phyloP scores from a whole-genome alignment of 2,113 vertebrate species.

The Morone chrysops region DNA sequence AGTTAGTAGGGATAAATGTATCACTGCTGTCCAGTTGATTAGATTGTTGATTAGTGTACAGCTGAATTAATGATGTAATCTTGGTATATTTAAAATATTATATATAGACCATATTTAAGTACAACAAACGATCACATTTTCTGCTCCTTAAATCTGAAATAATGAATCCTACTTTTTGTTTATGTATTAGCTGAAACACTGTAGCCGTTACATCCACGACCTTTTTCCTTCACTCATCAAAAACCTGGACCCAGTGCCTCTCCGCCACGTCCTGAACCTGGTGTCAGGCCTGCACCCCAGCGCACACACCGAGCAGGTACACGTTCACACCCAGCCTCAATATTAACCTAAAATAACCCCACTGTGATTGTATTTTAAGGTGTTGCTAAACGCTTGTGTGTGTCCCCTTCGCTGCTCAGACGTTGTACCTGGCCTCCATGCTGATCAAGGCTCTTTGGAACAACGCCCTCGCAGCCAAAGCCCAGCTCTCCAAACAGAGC shows the following conservation, averaged over 20 bases:
- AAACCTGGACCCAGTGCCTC: conserved; percentile 97
- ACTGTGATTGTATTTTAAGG: neutral
- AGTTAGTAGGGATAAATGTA: too few species aligned
- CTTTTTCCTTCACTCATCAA: conserved; percentile 98
- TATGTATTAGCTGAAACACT: conserved; percentile 92
- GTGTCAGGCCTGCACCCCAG: conserved; percentile 97
- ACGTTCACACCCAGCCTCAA: conserved; percentile 1
- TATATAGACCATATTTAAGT: neutral
- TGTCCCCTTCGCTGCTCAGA: conserved; percentile 79
- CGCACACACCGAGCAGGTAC: conserved; percentile 98
- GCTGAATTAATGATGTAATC: too few species aligned
- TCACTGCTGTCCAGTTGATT: too few species aligned
- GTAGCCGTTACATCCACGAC: conserved; percentile 99
- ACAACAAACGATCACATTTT: neutral
- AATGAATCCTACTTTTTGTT: neutral
- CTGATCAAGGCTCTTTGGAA: conserved; percentile 99
- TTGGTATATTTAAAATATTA: neutral
- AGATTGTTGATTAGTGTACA: too few species aligned
- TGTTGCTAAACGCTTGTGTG: neutral
- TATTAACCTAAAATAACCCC: neutral
- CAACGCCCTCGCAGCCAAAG: conserved; percentile 97
- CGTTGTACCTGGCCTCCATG: conserved; percentile 98
- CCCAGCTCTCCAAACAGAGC: conserved; percentile 98
- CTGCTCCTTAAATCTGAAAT: neutral
- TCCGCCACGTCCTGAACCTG: conserved; percentile 96